Conservation (phyloP, 1,140 invertebrate genomes). For the Popillia japonica region DNA sequence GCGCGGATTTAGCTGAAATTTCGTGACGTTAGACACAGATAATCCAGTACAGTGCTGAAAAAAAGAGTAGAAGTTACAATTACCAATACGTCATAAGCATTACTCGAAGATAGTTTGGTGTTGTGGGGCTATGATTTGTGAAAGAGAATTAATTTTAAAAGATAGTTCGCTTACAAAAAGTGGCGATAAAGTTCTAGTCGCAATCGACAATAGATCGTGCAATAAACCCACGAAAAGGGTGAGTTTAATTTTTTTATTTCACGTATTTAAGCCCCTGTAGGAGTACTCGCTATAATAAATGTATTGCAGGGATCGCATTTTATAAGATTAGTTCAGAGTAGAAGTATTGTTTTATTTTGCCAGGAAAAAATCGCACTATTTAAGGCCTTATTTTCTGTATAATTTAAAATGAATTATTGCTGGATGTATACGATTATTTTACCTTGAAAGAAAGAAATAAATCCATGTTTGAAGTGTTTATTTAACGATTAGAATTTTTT, state of each 20-base stretch:
- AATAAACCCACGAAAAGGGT: slow-evolving; percentile 43
- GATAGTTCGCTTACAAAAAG: slow-evolving; percentile 25
- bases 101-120: slow-evolving; percentile 11
- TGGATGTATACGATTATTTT: background rate
- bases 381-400: background rate
- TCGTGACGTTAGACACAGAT: background rate
- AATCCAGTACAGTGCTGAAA: slow-evolving; percentile 7
- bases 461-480: background rate
- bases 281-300: too few relatives aligned
- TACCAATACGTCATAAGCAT: slow-evolving; percentile 28
- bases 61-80: slow-evolving; percentile 11
- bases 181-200: slow-evolving; percentile 26
- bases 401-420: background rate
- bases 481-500: slow-evolving; percentile 7
- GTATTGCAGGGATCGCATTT: too few relatives aligned
- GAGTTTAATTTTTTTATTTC: slow-evolving; percentile 31
- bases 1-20: background rate
- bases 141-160: slow-evolving; percentile 35
- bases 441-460: background rate
- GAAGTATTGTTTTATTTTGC: background rate
- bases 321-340: too few relatives aligned
- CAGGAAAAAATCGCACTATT: slow-evolving; percentile 7
- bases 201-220: slow-evolving; percentile 42
- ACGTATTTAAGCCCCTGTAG: background rate
- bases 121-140: slow-evolving; percentile 42